Base-by-base conservation (phyloP, 1,140 invertebrate species). In the Drosophila malerkotliana region DNA sequence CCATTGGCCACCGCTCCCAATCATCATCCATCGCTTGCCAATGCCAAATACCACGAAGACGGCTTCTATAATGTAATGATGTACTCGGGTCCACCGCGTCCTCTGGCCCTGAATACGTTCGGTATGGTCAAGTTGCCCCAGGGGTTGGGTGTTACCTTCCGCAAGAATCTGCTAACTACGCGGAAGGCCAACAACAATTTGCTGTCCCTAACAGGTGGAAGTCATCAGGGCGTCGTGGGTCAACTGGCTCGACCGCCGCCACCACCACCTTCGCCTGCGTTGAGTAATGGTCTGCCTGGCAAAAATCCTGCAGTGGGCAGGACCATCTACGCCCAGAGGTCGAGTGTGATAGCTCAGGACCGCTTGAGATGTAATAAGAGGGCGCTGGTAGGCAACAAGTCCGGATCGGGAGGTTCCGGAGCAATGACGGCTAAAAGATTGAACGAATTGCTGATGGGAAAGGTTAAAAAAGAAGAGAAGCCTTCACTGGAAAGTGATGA, bases 41-140 rank as follows among this genome's bases (percentile, higher is more conserved):
- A 85, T 75, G 78, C 79, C 77, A 75, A 88, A 84, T 80, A 76
- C 55, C 72, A 84, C 45, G 89, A 91, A 18, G 89, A 91, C 58
- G 52, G 72, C 12, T 91, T 80, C 28, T 91, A 85, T 26, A 91
- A 91, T 48, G 73, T 85, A 32, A 89, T 82, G 52, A 63, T 91
- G n/a, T 91, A 91, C 52, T 53, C 84, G 0, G 79, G 89, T 1
- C 39, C 85, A n/a, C 89, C 89, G 1, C 84, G 89, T 34, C 89
- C 89, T 0, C 56, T 91, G 63, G 89, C 89, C 28, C 72, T 91
- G 59, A 91, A 91, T 56, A 90, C 81, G 3, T 91, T 90, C 34
- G 84, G 84, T 0, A 59, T 91, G 47, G 82, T 90, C 26, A 91
- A 91, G 71, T 9, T 91, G 60, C 89, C 89, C 28, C 81, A 90